Evolutionary conservation across 2,888 invertebrate genomes (phyloP), one percentile per base, ranked within the genome.

Genomic region (Incurvaria masculella): DNA sequence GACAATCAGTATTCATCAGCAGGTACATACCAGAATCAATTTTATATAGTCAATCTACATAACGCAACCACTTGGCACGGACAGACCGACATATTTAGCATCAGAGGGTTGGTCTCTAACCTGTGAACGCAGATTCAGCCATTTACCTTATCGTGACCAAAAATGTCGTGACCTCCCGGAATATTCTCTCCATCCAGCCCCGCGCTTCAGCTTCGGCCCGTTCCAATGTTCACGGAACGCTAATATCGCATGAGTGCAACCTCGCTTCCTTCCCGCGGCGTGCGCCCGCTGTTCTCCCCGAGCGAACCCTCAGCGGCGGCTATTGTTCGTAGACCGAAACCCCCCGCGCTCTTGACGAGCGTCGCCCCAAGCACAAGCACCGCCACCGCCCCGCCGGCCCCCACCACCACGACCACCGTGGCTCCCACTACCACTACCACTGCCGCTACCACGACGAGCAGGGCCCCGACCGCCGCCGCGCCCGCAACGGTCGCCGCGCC

Each of bases 341-440:
- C 14, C 33, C 33, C 8, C 8, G 8, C 33, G 33, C 8, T 8
- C 3, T 14, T 14, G 55, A 63, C 17, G 61, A 65, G 8, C 59
- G 63, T 2, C 52, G 67, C 47, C 14, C 38, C 43, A 21, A 49
- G 48, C 14, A 46, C 46, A 17, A 52, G 49, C 10, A 58, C 59
- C 21, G 59, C 58, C 27, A 59, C 61, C 39, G 65, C 60, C 33
- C 65, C 65, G 33, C 67, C 62, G 16, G 69, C 64, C 20, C 68
- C 63, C 10, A 69, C 63, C 16, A 65, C 61, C 2, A 66, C 61
- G 2, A 64, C 63, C 10, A 66, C 70, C 2, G 69, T 66, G 2
- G 65, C 69, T 5, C 67, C 71, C 51, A 69, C 71, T 53, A 69
- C 72, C 52, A 68, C 70, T 51, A 64, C 72, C 49, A 71, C 75